Evolutionary conservation across 2,113 vertebrate species (phyloP).

Genomic region (Percina caprodes): DNA sequence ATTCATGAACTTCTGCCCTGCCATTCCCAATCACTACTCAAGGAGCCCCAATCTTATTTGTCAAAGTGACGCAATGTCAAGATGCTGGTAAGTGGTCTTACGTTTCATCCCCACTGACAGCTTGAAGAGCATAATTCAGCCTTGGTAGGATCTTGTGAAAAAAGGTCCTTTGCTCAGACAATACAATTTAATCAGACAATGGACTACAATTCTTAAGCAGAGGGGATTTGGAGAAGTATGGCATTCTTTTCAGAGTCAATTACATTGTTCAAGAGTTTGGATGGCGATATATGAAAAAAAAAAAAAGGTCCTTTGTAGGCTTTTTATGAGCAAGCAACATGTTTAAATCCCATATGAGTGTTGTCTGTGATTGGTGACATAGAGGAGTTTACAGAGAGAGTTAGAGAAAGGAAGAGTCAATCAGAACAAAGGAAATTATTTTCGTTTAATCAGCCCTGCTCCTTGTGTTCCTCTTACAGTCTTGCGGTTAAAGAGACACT

Average conservation of each 20-base stretch:
- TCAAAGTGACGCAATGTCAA: slow-evolving; percentile 74
- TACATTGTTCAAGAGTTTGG: slow-evolving; percentile 38
- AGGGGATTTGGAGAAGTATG: slow-evolving; percentile 14
- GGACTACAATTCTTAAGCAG: slow-evolving; percentile 6
- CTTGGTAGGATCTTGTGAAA: slow-evolving; percentile 42
- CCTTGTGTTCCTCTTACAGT: slow-evolving; percentile 19
- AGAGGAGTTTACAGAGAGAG: slow-evolving; percentile 31
- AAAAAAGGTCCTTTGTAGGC: slow-evolving; percentile 11
- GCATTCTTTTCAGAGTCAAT: slow-evolving; percentile 42
- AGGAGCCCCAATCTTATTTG: slow-evolving; percentile 55
- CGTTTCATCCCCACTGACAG: slow-evolving; percentile 69
- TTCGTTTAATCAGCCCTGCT: slow-evolving; percentile 36
- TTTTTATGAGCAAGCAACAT: slow-evolving; percentile 23
- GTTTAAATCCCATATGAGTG: slow-evolving; percentile 35
- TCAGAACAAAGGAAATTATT: slow-evolving; percentile 20
- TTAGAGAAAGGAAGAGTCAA: slow-evolving; percentile 6
- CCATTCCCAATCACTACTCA: slow-evolving; percentile 67
- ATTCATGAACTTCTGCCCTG: slow-evolving; percentile 70
- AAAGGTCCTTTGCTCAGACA: slow-evolving; percentile 49
- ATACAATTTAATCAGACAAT: slow-evolving; percentile 56
- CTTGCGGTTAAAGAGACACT: slow-evolving; percentile 11
- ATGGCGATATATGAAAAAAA: background rate
- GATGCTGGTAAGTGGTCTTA: slow-evolving; percentile 52
- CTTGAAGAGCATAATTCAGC: slow-evolving; percentile 57
- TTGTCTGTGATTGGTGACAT: slow-evolving; percentile 54